phyloP scores from a whole-genome alignment of 2,888 invertebrate genomes.

The Aporophyla lueneburgensis region DNA sequence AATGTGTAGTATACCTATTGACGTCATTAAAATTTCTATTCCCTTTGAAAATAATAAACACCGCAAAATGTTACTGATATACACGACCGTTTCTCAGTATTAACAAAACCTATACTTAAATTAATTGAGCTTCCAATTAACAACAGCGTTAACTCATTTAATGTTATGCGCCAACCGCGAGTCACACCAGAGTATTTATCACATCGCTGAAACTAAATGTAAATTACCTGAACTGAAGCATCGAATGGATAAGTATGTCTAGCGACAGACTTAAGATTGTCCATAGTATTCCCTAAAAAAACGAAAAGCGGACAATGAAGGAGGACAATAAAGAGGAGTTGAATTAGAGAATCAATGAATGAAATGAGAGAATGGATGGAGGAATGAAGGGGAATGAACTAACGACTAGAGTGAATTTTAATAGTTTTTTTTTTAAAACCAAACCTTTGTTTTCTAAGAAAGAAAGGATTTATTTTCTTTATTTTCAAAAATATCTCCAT shows the following conservation, averaged over 20 bases:
- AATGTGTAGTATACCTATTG: no score
- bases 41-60: background rate
- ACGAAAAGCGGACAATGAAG: background rate
- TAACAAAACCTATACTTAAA: constrained; percentile 11
- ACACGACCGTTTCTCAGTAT: constrained; percentile 6
- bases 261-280: background rate
- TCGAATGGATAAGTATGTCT: constrained; percentile 8
- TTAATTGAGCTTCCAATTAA: constrained; percentile 44
- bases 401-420: background rate
- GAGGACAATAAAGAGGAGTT: background rate
- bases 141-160: constrained; percentile 36
- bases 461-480: background rate
- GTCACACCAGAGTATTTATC: constrained; percentile 23
- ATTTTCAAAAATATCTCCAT: background rate
- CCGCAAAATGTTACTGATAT: background rate
- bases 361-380: background rate
- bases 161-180: constrained; percentile 11
- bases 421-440: background rate
- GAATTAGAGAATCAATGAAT: background rate
- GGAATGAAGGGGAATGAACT: background rate
- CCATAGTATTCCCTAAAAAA: background rate
- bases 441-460: background rate
- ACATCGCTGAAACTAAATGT: constrained; percentile 32
- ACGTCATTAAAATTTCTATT: background rate
- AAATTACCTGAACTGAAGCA: constrained; percentile 24